A percentile compares a stretch with the other conserved stretches of the same genome.
phyloP scores from a whole-genome alignment of 2,888 invertebrate genomes.

The Himalopsyche tibetana region DNA sequence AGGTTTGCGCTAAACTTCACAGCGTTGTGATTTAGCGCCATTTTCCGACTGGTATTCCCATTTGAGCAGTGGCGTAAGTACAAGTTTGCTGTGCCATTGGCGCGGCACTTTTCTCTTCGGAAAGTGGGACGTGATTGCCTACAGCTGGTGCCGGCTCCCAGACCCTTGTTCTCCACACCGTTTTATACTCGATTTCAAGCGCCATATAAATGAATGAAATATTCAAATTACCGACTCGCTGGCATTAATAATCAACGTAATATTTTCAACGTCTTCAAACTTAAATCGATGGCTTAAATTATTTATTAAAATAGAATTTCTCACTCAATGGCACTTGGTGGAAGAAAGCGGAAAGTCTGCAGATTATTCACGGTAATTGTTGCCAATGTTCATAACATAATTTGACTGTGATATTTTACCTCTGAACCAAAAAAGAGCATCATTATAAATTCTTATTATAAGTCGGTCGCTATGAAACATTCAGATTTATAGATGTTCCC shows the following conservation, averaged over 20 bases:
- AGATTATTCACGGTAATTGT: too few relatives aligned
- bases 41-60: background rate
- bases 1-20: background rate
- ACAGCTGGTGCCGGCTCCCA: background rate
- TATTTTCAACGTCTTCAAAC: too few relatives aligned
- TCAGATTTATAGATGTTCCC: too few relatives aligned
- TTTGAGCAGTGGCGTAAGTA: background rate
- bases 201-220: constrained; percentile 5
- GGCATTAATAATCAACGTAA: background rate
- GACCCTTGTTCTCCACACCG: background rate
- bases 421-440: too few relatives aligned
- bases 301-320: too few relatives aligned
- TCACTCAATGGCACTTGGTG: too few relatives aligned
- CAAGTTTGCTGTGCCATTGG: background rate
- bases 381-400: too few relatives aligned
- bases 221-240: constrained; percentile 13
- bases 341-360: too few relatives aligned
- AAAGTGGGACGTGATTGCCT: constrained; percentile 11
- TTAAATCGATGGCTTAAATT: too few relatives aligned
- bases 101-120: background rate
- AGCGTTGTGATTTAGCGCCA: constrained; percentile 1
- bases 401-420: too few relatives aligned
- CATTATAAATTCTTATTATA: too few relatives aligned
- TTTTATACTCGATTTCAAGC: background rate
- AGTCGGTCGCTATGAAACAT: too few relatives aligned